A percentile compares a stretch with the other conserved stretches of the same genome.
phyloP scores from a whole-genome alignment of 2,797 vertebrate genomes.

The Falco columbarius region DNA sequence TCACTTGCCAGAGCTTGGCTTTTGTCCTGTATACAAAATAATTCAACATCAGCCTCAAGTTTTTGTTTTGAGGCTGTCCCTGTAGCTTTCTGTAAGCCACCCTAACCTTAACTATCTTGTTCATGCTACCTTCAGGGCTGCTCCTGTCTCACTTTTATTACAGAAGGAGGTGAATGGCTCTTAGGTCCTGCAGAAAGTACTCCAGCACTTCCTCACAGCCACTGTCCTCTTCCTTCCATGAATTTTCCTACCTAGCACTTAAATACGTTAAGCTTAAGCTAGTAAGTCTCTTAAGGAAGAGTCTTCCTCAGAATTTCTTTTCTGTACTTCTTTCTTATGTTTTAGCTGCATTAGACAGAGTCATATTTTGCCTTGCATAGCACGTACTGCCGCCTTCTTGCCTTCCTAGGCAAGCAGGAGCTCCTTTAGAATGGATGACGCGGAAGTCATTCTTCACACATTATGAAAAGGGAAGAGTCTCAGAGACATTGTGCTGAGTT shows the following conservation, averaged over 20 bases:
- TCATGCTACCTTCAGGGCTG: background rate
- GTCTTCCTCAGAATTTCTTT: background rate
- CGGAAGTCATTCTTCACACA: background rate
- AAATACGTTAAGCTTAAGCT: background rate
- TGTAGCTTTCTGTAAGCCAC: background rate
- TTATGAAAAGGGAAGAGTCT: background rate
- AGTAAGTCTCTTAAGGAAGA: no score
- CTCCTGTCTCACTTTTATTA: background rate
- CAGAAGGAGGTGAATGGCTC: background rate
- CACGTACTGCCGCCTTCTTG: background rate
- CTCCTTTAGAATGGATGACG: background rate
- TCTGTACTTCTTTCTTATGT: background rate
- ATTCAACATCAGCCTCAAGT: background rate
- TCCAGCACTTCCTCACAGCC: background rate
- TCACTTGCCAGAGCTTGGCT: background rate
- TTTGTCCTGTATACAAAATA: background rate
- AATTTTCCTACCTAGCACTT: background rate
- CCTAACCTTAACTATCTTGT: background rate
- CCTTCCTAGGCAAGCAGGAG: background rate
- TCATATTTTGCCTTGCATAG: background rate
- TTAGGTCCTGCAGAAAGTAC: background rate
- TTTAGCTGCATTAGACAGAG: background rate
- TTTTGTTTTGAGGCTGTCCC: background rate
- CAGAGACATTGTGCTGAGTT: background rate
- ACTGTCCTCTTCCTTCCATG: background rate